Percentiles rank a stretch among this genome's conserved stretches.
Evolutionary conservation across 2,888 invertebrate species (phyloP).

Genomic region (Cactoblastis cactorum): DNA sequence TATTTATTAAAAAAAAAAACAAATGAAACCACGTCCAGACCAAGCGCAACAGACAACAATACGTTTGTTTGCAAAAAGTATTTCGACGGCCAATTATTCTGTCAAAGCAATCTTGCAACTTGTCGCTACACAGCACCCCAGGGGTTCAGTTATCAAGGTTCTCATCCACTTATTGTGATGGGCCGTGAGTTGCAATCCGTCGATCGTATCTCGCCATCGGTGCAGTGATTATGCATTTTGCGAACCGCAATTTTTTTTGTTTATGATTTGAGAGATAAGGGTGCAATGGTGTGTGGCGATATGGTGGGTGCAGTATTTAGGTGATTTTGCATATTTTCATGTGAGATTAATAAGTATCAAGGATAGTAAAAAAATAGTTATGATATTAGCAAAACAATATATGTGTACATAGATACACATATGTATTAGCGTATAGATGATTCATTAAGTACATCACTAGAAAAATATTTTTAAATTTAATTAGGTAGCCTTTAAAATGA

Average conservation of each 20-base stretch:
- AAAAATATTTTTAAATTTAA: too few relatives aligned
- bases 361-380: too few relatives aligned
- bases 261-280: slow-evolving; percentile 22
- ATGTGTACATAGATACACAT: too few relatives aligned
- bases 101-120: slow-evolving; percentile 38
- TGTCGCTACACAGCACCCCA: slow-evolving; percentile 31
- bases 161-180: slow-evolving; percentile 32
- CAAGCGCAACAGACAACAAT: background rate
- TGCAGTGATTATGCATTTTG: slow-evolving; percentile 60
- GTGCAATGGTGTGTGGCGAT: slow-evolving; percentile 2
- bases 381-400: too few relatives aligned
- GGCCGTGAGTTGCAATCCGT: slow-evolving; percentile 44
- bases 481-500: too few relatives aligned
- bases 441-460: too few relatives aligned
- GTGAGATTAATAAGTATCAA: too few relatives aligned
- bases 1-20: background rate
- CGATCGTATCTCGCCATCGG: slow-evolving; percentile 50
- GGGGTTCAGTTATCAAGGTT: slow-evolving; percentile 31
- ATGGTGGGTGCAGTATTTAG: too few relatives aligned
- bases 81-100: slow-evolving; percentile 56
- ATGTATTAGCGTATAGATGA: too few relatives aligned
- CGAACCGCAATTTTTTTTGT: slow-evolving; percentile 26
- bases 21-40: background rate
- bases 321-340: too few relatives aligned
- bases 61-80: slow-evolving; percentile 31